These are phyloP conservation scores for Orientallactaga bullata DNA, from an alignment of 2,113 vertebrate genomes.

Conservation along the genomic window DNA sequence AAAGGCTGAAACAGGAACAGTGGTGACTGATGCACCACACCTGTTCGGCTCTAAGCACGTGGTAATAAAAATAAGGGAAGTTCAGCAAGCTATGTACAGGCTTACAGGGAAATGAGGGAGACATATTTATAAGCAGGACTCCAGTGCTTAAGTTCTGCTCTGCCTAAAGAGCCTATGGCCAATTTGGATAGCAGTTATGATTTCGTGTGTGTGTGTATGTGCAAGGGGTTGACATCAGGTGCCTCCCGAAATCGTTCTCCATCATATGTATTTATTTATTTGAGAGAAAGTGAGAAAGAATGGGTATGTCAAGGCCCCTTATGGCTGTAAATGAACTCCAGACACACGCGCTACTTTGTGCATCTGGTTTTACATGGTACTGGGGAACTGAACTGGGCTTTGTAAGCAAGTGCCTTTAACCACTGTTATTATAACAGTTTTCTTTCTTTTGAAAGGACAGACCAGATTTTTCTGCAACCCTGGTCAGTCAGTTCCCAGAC, in stretches of 20 bases:
- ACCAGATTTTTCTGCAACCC: not conserved
- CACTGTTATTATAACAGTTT: too few relatives aligned
- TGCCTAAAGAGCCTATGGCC: not conserved
- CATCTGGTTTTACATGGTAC: too few relatives aligned
- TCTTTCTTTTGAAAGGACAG: not conserved
- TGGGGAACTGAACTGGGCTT: too few relatives aligned
- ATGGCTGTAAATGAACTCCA: too few relatives aligned
- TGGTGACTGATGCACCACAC: not conserved
- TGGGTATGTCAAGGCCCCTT: too few relatives aligned
- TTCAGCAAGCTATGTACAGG: not conserved
- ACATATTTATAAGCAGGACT: not conserved
- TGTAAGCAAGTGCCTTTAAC: too few relatives aligned
- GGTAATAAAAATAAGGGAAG: slow-evolving; percentile 16
- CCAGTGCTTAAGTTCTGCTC: not conserved
- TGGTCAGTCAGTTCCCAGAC: not conserved
- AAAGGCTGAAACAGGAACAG: not conserved
- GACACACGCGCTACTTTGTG: too few relatives aligned
- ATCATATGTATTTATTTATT: too few relatives aligned
- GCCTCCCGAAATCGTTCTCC: not conserved
- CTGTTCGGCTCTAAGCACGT: not conserved
- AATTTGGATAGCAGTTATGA: not conserved
- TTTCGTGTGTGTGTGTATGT: too few relatives aligned
- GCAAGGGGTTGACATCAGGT: too few relatives aligned
- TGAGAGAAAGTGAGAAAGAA: too few relatives aligned
- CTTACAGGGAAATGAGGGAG: not conserved